Conservation (phyloP, 2,113 vertebrate genomes). For the Brachyhypopomus occidentalis region DNA sequence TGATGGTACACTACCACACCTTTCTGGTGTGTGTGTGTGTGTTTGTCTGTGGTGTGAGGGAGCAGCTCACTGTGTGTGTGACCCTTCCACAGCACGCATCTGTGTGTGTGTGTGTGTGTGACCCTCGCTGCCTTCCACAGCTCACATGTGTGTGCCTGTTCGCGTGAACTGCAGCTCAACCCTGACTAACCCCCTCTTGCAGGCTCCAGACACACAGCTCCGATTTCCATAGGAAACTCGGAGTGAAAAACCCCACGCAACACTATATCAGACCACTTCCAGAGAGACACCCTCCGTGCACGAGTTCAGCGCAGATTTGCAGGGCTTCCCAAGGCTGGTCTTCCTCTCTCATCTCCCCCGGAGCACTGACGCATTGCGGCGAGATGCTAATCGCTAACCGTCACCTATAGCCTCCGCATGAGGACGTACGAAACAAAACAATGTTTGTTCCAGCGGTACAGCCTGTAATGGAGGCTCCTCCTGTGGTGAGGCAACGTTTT, state of each 20-base stretch:
- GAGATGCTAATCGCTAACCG: too few species aligned
- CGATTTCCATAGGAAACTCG: conserved; percentile 53
- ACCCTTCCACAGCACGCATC: neutral
- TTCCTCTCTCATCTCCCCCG: neutral
- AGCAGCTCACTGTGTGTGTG: conserved; percentile 22
- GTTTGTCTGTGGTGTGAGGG: conserved; percentile 18
- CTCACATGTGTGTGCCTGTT: conserved; percentile 22
- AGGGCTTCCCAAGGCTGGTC: too few species aligned
- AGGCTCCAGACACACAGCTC: conserved; percentile 49
- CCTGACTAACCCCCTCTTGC: conserved; percentile 46
- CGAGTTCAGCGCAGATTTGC: neutral
- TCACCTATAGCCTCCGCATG: neutral
- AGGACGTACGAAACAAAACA: neutral
- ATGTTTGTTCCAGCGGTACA: conserved; percentile 13
- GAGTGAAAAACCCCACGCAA: conserved; percentile 25
- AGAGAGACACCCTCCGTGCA: conserved; percentile 11
- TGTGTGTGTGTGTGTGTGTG: conserved; percentile 29
- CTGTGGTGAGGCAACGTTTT: conserved; percentile 28
- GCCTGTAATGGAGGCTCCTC: conserved; percentile 27
- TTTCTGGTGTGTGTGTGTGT: neutral
- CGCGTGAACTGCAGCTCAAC: conserved; percentile 59
- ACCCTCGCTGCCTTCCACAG: conserved; percentile 3
- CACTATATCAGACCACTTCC: conserved; percentile 10
- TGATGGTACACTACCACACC: conserved; percentile 7
- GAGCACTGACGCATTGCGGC: neutral